Percentiles rank a stretch among this genome's conserved stretches.
Evolutionary conservation across 2,113 vertebrate species (phyloP).

Genomic region (Typhlomys cinereus): DNA sequence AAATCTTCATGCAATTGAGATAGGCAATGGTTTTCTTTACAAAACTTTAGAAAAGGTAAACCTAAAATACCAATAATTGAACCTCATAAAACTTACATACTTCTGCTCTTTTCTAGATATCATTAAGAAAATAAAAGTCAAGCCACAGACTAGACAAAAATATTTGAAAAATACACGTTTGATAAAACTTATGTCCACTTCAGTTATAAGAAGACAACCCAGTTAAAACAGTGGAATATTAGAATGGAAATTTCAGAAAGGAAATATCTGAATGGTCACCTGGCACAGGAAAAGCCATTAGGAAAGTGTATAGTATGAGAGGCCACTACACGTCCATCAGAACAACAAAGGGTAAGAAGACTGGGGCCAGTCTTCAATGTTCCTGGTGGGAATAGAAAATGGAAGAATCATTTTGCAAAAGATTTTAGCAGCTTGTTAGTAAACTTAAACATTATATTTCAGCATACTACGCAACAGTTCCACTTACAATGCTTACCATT

Average conservation of each 20-base stretch:
- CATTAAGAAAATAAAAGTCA: conserved; percentile 14
- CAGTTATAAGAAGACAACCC: neutral
- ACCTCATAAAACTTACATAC: neutral
- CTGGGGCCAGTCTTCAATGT: neutral
- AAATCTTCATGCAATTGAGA: neutral
- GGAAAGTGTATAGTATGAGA: conserved; percentile 1
- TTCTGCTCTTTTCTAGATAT: neutral
- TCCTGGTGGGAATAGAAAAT: neutral
- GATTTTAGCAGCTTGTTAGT: neutral
- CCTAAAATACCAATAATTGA: neutral
- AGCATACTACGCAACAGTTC: neutral
- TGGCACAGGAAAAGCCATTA: neutral
- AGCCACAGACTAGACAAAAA: neutral
- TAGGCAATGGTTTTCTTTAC: neutral
- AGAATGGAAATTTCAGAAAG: neutral
- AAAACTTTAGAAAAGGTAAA: neutral
- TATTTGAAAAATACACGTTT: neutral
- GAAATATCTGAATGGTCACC: neutral
- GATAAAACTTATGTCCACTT: neutral
- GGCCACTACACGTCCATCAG: neutral
- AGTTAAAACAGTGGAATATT: neutral
- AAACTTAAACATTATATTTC: neutral
- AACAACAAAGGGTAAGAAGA: neutral
- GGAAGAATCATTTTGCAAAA: neutral
- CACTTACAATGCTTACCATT: neutral